phyloP scores from a whole-genome alignment of 2,797 vertebrate species.

The Danio aesculapii region DNA sequence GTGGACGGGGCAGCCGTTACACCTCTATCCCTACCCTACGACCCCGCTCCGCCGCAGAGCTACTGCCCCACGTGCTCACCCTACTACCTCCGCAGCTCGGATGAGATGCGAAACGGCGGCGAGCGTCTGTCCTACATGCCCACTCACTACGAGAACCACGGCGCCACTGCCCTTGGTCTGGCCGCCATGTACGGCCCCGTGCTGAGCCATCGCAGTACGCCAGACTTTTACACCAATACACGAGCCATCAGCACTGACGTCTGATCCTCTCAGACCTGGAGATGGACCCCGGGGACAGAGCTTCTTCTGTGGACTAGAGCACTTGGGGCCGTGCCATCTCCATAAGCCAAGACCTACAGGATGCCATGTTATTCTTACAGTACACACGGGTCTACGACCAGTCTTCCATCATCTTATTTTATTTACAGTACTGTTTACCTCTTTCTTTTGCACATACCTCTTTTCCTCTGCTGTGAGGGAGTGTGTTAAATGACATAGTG shows the following conservation, averaged over 20 bases:
- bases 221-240: constrained; percentile 82
- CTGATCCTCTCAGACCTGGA: constrained; percentile 70
- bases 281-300: constrained; percentile 9
- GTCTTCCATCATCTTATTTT: constrained; percentile 13
- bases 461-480: constrained; percentile 9
- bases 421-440: neutral
- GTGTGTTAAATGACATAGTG: neutral
- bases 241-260: constrained; percentile 94
- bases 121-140: constrained; percentile 87
- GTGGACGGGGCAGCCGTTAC: constrained; percentile 82
- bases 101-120: constrained; percentile 88
- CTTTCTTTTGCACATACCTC: neutral
- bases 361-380: constrained; percentile 16
- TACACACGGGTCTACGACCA: neutral
- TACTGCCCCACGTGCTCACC: constrained; percentile 89
- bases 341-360: neutral
- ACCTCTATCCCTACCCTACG: constrained; percentile 65
- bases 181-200: constrained; percentile 79
- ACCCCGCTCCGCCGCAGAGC: constrained; percentile 71
- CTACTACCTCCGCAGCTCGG: constrained; percentile 82
- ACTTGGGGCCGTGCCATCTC: neutral
- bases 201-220: constrained; percentile 79
- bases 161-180: constrained; percentile 76
- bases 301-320: constrained; percentile 12
- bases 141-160: constrained; percentile 85